Evolutionary conservation across 2,797 vertebrate genomes (phyloP), one percentile per base, ranked within the genome.

Genomic region (Centroberyx gerrardi): DNA sequence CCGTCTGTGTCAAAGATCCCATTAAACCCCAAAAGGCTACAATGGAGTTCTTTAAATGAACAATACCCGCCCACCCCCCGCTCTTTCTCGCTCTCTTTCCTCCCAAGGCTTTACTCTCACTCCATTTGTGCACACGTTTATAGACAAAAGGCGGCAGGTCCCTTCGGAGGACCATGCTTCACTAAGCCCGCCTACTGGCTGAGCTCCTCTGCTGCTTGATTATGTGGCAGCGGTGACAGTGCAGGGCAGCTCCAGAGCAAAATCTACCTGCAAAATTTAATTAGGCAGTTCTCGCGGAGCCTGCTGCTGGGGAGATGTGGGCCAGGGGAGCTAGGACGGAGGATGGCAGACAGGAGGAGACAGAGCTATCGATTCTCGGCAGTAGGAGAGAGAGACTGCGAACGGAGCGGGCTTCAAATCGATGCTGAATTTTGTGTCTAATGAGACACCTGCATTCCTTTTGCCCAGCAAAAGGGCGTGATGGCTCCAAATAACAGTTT

Each of bases 391-490:
- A 73, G 83, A 86, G 86, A 89, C 84, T 82, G 73, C 78, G 76
- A 89, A 88, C 82, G 78, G 80, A 85, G 70, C 49, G 40, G 49
- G 75, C 75, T 79, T 86, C 65, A 68, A 92, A 94, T 95, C 94
- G 84, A 95, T 95, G 90, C 76, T 67, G 90, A 89, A 92, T 94
- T 92, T 92, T 88, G 87, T 51, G 54, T 94, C 92, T 95, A 95
- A 95, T 94, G 92, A 95, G 93, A 92, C 93, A 90, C 93, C 93
- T 93, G 89, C 77, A 84, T 90, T 91, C 54, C 76, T 85, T 88
- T 88, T 87, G 86, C 81, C 86, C 78, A 56, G 85, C 71, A 68
- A 91, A 91, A 92, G 88, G 88, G 77, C 88, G 87, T 90, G 81
- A 86, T 85, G 74, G 82, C 84, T 89, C 87, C 79, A 78, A 85